Evolutionary conservation across 2,888 invertebrate genomes (phyloP), one percentile per base, ranked within the genome.

Genomic region (Bimastos eiseni): DNA sequence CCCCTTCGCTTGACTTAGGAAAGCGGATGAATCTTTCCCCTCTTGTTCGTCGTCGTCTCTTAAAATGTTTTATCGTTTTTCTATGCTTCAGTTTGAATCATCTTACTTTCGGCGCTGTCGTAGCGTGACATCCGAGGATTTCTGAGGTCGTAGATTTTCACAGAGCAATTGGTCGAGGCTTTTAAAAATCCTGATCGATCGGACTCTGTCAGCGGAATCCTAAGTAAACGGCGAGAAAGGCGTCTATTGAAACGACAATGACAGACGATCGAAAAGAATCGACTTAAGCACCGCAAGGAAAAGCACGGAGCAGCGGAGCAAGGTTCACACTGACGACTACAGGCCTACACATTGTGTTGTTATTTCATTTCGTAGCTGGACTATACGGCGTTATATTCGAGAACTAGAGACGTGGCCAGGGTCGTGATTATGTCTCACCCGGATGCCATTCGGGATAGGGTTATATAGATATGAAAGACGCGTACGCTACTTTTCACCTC

Each of bases 21-120:
- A 70, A 24, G 2, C 21, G 21, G 21, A 19, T 8, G 1, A 30
- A n/a, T n/a, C n/a, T n/a, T n/a, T n/a, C n/a, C n/a, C n/a, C 70
- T n/a, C 70, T 70, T 70, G 70, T 70, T 70, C 70, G n/a, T 13
- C n/a, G 4, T 11, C 70, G 3, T n/a, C n/a, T n/a, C n/a, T n/a
- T n/a, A n/a, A 70, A 70, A n/a, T 70, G 70, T 70, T 70, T 70
- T 70, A 70, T 70, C 70, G 70, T n/a, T 70, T 70, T 70, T n/a
- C 70, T 3, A 70, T 70, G 17, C 30, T 70, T n/a, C n/a, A 17
- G 8, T 70, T n/a, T 70, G 70, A n/a, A 70, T 70, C 8, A 70
- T 30, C 70, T n/a, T 30, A 70, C 11, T 2, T 11, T 15, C n/a
- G 70, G 70, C 70, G n/a, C 70, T 6, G 70, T n/a, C 30, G 70